These are phyloP conservation scores for Drosophila kuntzei DNA, from an alignment of 2,888 invertebrate genomes.

Conservation along the genomic window DNA sequence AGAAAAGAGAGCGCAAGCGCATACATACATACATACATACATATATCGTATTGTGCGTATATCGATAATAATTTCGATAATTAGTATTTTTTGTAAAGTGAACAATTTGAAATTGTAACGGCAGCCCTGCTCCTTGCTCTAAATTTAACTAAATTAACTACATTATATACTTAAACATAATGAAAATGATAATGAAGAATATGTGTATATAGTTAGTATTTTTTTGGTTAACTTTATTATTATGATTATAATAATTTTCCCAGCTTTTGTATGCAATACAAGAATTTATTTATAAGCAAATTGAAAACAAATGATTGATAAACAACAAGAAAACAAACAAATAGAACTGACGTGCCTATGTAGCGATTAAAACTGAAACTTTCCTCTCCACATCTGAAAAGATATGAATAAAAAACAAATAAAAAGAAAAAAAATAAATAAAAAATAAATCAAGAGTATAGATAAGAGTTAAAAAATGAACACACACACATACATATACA, in stretches of 20 bases:
- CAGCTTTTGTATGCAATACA: slow-evolving; percentile 72
- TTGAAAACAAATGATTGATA: slow-evolving; percentile 26
- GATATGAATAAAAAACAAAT: slow-evolving; percentile 23
- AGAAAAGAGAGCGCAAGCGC: background rate
- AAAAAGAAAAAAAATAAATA: slow-evolving; percentile 13
- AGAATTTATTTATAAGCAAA: slow-evolving; percentile 46
- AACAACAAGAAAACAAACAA: slow-evolving; percentile 59
- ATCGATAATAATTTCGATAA: slow-evolving; percentile 17
- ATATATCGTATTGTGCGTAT: too few relatives aligned
- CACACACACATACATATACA: slow-evolving; percentile 18
- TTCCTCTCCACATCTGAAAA: slow-evolving; percentile 62
- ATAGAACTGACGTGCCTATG: slow-evolving; percentile 81
- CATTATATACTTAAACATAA: slow-evolving; percentile 22
- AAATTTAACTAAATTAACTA: slow-evolving; percentile 6
- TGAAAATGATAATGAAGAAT: slow-evolving; percentile 27
- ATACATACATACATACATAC: too few relatives aligned
- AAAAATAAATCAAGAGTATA: slow-evolving; percentile 2
- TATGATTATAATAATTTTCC: slow-evolving; percentile 23
- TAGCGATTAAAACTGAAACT: slow-evolving; percentile 75
- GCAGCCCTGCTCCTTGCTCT: background rate
- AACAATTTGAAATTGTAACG: slow-evolving; percentile 60
- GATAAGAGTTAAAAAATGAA: slow-evolving; percentile 24
- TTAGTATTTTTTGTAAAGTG: slow-evolving; percentile 59
- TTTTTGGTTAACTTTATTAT: slow-evolving; percentile 15
- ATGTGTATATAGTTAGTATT: slow-evolving; percentile 49